Evolutionary conservation across 1,140 invertebrate genomes (phyloP).

Genomic region (Orius laevigatus): DNA sequence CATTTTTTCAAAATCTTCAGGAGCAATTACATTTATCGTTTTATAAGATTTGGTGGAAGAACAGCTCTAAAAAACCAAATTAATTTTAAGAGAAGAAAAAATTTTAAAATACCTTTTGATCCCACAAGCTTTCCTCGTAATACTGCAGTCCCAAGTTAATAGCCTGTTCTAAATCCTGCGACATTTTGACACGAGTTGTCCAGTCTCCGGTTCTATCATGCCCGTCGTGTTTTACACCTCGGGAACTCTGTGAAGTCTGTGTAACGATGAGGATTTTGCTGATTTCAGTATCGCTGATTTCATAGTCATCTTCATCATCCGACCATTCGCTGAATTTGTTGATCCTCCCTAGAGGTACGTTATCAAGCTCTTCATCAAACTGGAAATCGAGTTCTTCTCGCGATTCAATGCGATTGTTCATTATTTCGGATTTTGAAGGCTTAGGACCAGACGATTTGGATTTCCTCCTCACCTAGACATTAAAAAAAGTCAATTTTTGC

Average conservation of each 20-base stretch:
- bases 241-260: slow-evolving; percentile 40
- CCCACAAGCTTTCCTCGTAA: slow-evolving; percentile 69
- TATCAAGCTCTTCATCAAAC: slow-evolving; percentile 83
- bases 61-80: slow-evolving; percentile 2
- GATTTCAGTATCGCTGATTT: slow-evolving; percentile 82
- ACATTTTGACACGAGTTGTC: slow-evolving; percentile 74
- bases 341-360: slow-evolving; percentile 48
- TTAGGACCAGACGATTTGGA: slow-evolving; percentile 27
- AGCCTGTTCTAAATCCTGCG: slow-evolving; percentile 77
- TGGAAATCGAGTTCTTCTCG: slow-evolving; percentile 74
- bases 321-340: slow-evolving; percentile 71
- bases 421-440: slow-evolving; percentile 4
- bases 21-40: slow-evolving; percentile 77
- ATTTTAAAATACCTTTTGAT: not conserved
- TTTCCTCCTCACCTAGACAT: slow-evolving; percentile 32
- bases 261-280: slow-evolving; percentile 93
- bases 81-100: not conserved
- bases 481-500: not conserved
- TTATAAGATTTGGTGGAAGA: slow-evolving; percentile 42
- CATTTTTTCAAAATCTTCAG: slow-evolving; percentile 73
- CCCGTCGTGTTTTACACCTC: slow-evolving; percentile 65
- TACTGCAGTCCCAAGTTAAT: slow-evolving; percentile 91
- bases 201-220: slow-evolving; percentile 76
- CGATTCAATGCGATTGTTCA: too few species aligned
- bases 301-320: slow-evolving; percentile 62